These are phyloP conservation scores for Drosophila anceps DNA, from an alignment of 2,888 invertebrate species.

Conservation along the genomic window DNA sequence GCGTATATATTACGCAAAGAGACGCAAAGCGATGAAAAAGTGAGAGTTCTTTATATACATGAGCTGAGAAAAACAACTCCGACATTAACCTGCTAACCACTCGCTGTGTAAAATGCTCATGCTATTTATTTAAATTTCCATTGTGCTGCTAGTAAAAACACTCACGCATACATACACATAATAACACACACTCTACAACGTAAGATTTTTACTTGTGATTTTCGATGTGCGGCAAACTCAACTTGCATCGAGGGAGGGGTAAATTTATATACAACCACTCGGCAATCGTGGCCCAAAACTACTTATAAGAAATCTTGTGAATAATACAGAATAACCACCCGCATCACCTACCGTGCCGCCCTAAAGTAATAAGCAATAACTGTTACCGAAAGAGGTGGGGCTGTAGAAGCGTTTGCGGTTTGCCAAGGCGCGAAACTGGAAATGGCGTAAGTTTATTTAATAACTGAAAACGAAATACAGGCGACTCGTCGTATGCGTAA, in stretches of 20 bases:
- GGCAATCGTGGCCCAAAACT: slow-evolving; percentile 51
- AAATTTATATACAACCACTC: slow-evolving; percentile 45
- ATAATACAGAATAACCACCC: neutral
- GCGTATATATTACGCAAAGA: neutral
- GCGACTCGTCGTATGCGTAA: slow-evolving; percentile 59
- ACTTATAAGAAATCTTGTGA: slow-evolving; percentile 28
- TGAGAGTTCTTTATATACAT: slow-evolving; percentile 59
- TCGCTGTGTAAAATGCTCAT: slow-evolving; percentile 53
- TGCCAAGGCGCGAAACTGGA: slow-evolving; percentile 63
- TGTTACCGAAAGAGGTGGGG: slow-evolving; percentile 34
- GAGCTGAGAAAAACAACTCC: slow-evolving; percentile 33
- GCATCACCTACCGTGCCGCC: neutral
- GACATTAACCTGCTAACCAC: slow-evolving; percentile 8
- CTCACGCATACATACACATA: slow-evolving; percentile 14
- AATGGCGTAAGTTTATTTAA: slow-evolving; percentile 80
- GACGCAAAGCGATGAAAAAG: neutral
- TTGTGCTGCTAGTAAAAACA: slow-evolving; percentile 23
- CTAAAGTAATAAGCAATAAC: slow-evolving; percentile 73
- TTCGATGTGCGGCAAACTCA: slow-evolving; percentile 41
- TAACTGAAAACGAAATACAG: slow-evolving; percentile 54
- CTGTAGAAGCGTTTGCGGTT: slow-evolving; percentile 32
- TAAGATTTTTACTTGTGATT: slow-evolving; percentile 62
- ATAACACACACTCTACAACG: slow-evolving; percentile 24
- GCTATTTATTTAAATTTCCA: slow-evolving; percentile 77
- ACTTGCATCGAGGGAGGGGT: slow-evolving; percentile 11